Evolutionary conservation across 2,888 invertebrate genomes (phyloP).

Genomic region (Drosophila recens): DNA sequence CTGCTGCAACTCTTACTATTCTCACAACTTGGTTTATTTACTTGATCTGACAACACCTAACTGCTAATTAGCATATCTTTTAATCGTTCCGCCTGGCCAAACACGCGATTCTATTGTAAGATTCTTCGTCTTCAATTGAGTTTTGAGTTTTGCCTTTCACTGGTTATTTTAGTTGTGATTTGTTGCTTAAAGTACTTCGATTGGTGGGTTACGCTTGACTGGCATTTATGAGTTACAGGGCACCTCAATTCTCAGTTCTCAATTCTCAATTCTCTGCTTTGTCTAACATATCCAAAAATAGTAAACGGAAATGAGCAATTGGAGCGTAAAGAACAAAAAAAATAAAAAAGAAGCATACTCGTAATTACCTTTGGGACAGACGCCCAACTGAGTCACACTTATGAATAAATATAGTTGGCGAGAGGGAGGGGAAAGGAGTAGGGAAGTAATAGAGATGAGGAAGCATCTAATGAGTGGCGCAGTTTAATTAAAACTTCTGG

Average conservation of each 20-base stretch:
- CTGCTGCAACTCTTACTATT: background rate
- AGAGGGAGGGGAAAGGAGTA: constrained; percentile 11
- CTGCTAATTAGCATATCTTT: constrained; percentile 20
- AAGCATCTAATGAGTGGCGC: constrained; percentile 62
- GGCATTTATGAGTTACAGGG: constrained; percentile 2
- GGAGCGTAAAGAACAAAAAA: constrained; percentile 65
- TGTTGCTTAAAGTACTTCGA: constrained; percentile 6
- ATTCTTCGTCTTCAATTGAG: constrained; percentile 16
- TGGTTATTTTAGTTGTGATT: constrained; percentile 1
- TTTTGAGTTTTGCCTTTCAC: constrained; percentile 32
- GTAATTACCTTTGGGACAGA: constrained; percentile 46
- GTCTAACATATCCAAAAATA: constrained; percentile 37
- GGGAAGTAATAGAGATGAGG: constrained; percentile 4
- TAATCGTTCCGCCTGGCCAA: constrained; percentile 15
- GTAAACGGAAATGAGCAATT: constrained; percentile 75
- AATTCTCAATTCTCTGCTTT: constrained; percentile 4
- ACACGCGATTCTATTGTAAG: constrained; percentile 4
- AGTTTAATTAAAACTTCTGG: constrained; percentile 79
- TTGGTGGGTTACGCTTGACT: constrained; percentile 32
- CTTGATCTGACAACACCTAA: constrained; percentile 12
- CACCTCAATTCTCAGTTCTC: background rate
- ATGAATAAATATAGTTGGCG: constrained; percentile 54
- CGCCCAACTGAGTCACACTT: constrained; percentile 45
- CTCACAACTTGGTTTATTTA: background rate
- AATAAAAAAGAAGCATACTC: constrained; percentile 49